Evolutionary conservation across 2,888 invertebrate genomes (phyloP).

Genomic region (Cylloceria caligata): DNA sequence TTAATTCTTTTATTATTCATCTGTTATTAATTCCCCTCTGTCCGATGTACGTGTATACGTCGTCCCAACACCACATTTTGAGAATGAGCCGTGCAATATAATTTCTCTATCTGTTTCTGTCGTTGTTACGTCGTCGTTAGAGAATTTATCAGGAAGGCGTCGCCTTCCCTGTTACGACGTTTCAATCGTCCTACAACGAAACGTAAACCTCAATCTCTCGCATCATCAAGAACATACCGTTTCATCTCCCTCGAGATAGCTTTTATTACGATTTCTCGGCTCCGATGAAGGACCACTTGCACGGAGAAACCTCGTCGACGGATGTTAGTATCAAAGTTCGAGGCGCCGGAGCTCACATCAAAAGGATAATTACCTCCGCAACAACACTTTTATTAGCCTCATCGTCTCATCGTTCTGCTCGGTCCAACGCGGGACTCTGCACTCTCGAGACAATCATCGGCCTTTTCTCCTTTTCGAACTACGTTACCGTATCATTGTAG

Average conservation of each 20-base stretch:
- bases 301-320: slow-evolving; percentile 43
- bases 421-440: slow-evolving; percentile 51
- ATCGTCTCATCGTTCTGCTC: slow-evolving; percentile 23
- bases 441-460: slow-evolving; percentile 48
- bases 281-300: slow-evolving; percentile 32
- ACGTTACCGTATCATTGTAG: slow-evolving; percentile 21
- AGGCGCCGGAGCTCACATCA: slow-evolving; percentile 77
- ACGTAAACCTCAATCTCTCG: slow-evolving; percentile 45
- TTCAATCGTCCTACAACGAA: slow-evolving; percentile 50
- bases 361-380: slow-evolving; percentile 74
- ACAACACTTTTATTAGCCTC: slow-evolving; percentile 70
- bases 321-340: slow-evolving; percentile 65
- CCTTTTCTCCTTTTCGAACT: slow-evolving; percentile 24
- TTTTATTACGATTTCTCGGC: slow-evolving; percentile 65
- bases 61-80: no score
- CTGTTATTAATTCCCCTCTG: no score
- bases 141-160: slow-evolving; percentile 9
- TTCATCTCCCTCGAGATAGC: slow-evolving; percentile 31
- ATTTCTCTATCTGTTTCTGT: slow-evolving; percentile 5
- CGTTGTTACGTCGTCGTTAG: slow-evolving; percentile 12
- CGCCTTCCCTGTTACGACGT: slow-evolving; percentile 29
- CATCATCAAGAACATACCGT: slow-evolving; percentile 51
- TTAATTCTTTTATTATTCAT: no score
- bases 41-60: no score
- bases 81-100: slow-evolving; percentile 2